Evolutionary conservation across 2,113 vertebrate species (phyloP), one percentile per base, ranked within the genome.

Genomic region (Calypte anna): DNA sequence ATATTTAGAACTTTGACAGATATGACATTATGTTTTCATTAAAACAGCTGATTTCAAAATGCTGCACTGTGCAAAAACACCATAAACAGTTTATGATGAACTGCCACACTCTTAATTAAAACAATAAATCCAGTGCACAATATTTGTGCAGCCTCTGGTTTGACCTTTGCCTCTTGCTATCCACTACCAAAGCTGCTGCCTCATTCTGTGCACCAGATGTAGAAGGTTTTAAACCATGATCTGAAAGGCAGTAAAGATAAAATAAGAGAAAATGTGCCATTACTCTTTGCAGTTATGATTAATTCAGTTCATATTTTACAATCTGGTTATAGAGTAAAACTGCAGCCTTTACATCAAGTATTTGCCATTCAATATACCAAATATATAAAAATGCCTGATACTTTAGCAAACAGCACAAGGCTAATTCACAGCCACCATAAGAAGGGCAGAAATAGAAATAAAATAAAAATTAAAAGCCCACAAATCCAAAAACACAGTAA

Each of bases 71-170:
- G 98, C 98, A 98, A 98, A 98, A 98, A 98, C 97, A 97, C 98
- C 97, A 98, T 99, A 98, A 99, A 98, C 98, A 98, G 97, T 98
- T 98, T 98, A 99, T 99, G 98, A 99, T 98, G 98, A 98, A 99
- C 98, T 98, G 98, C 98, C 98, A 98, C 95, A 88, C 97, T 98
- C 98, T 98, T 99, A 99, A 99, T 99, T 98, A 99, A 99, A 99
- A 98, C 98, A 98, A 98, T 99, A 99, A 99, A 99, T 99, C 98
- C 98, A 98, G 96, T 77, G 78, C 91, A 97, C 98, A 98, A 98
- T 98, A 98, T 98, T 98, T 98, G 98, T 97, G 97, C 97, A 98
- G 98, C 97, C 98, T 98, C 97, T 97, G 94, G 97, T 98, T 97
- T 98, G 98, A 98, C 98, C 98, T 98, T 98, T 98, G 98, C 98